These are phyloP conservation scores for Pristionchus japonicus DNA, from an alignment of 2,888 invertebrate genomes.

Conservation along the genomic window DNA sequence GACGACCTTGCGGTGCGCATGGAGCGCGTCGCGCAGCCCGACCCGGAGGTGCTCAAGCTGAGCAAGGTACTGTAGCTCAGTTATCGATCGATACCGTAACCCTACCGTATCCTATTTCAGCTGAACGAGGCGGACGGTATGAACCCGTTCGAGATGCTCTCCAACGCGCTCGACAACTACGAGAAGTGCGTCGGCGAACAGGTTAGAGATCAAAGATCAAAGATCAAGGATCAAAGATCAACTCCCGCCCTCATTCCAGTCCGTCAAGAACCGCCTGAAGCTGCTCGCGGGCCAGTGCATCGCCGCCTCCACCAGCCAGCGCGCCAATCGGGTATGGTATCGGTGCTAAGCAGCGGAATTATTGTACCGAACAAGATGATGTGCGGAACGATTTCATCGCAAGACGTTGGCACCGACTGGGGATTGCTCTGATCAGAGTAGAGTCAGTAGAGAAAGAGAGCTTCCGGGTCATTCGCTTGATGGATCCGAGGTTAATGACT, in stretches of 20 bases:
- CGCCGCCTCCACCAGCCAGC: background rate
- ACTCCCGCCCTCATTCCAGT: background rate
- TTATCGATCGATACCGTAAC: background rate
- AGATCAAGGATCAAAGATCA: conserved; percentile 10
- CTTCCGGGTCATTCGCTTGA: background rate
- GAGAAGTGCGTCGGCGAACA: background rate
- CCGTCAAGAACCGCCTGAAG: too few species aligned
- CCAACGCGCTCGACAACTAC: conserved; percentile 9
- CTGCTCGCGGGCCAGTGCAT: too few species aligned
- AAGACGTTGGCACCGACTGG: background rate
- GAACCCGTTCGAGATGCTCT: conserved; percentile 26
- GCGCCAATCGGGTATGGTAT: background rate
- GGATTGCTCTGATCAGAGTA: background rate
- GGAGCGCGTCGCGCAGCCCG: conserved; percentile 41
- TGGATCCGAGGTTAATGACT: background rate
- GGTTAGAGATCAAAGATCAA: conserved; percentile 1
- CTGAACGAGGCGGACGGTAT: conserved; percentile 34
- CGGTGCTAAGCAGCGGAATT: background rate
- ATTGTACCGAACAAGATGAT: too few species aligned
- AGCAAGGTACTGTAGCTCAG: conserved; percentile 5
- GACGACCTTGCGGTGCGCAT: conserved; percentile 36
- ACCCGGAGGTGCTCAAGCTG: conserved; percentile 25
- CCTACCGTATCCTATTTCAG: background rate
- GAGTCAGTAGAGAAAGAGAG: background rate
- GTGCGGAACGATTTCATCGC: background rate